Evolutionary conservation across 64 coral and sea anemone genomes (phyloP).

Genomic region (Acropora yongei): DNA sequence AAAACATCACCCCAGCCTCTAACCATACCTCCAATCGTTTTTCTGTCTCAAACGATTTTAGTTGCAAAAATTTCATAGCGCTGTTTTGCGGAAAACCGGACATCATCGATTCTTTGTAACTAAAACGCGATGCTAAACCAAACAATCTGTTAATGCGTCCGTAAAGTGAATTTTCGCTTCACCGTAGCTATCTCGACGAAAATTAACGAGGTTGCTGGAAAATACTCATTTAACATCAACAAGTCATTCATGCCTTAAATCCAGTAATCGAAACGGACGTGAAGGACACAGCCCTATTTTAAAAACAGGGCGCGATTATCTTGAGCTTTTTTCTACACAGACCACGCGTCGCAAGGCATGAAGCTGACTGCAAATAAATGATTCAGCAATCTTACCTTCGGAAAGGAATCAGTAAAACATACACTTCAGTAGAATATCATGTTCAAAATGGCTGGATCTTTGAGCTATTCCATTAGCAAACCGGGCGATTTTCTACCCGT

Average conservation of each 20-base stretch:
- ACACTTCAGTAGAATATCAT: neutral
- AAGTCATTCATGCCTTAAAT: neutral
- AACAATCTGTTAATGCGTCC: neutral
- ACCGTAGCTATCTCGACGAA: neutral
- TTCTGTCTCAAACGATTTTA: too few species aligned
- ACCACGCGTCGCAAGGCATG: neutral
- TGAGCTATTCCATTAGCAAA: conserved; percentile 17
- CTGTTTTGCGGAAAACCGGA: too few species aligned
- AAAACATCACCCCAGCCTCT: too few species aligned
- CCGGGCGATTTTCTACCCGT: conserved; percentile 2
- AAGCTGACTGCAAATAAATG: conserved; percentile 7
- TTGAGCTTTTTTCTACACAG: too few species aligned
- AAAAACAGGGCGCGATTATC: neutral
- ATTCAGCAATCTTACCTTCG: neutral
- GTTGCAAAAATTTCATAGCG: too few species aligned
- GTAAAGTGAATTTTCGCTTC: neutral
- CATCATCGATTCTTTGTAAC: too few species aligned
- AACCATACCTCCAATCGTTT: too few species aligned
- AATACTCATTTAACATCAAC: neutral
- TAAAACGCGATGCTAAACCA: neutral
- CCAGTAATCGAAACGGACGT: neutral
- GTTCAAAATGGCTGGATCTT: conserved; percentile 8
- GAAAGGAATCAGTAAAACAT: conserved; percentile 19
- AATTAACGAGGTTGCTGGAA: neutral
- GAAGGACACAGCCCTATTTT: conserved; percentile 10